Base-by-base conservation (phyloP, 2,888 invertebrate genomes). In the Nomada lathburiana region DNA sequence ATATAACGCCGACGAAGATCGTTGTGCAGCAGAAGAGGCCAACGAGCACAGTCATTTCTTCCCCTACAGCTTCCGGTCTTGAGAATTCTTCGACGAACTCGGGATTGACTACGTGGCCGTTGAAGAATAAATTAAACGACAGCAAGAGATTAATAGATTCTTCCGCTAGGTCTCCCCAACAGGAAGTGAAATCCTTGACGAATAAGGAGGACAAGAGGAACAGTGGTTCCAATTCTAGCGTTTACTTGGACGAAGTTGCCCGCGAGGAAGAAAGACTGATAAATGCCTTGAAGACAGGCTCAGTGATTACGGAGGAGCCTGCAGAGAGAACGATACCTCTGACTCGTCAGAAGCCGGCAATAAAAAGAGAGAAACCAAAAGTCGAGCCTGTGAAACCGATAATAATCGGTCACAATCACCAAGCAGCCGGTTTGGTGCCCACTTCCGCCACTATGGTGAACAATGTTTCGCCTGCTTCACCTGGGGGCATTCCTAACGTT, bases 231-330 rank as follows among this genome's bases (percentile, higher is more conserved):
- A 89, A 88, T 72, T 89, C 90, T 1, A 87, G 89, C 57, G 82
- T 89, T 47, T 95, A 95, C 81, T 94, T 96, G 75, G 95, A 96
- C 85, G 97, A 97, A 93, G 97, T 97, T 9, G 97, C 97, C n/a
- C 95, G 97, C 44, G 97, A 97, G 92, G 97, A 97, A 92, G 97
- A 97, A 93, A 95, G 97, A 70, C 94, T 97, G 82, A 96, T 97
- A 88, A 96, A 97, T 89, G 97, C 97, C 13, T 94, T 97, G 81
- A 96, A 97, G 90, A 97, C 97, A 42, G 97, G 97, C 18, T 95
- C 95, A 44, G 94, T 96, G 5, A 94, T 96, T 62, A 94, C 94
- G 77, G 95, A 95, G 82, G 95, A 95, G 75, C 91, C 93, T 0
- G 69, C 80, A 18, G 86, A 85, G 50, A 74, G 68, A 23, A 65